These are phyloP conservation scores for Diachasma alloeum DNA, from an alignment of 1,140 invertebrate genomes.

Conservation along the genomic window DNA sequence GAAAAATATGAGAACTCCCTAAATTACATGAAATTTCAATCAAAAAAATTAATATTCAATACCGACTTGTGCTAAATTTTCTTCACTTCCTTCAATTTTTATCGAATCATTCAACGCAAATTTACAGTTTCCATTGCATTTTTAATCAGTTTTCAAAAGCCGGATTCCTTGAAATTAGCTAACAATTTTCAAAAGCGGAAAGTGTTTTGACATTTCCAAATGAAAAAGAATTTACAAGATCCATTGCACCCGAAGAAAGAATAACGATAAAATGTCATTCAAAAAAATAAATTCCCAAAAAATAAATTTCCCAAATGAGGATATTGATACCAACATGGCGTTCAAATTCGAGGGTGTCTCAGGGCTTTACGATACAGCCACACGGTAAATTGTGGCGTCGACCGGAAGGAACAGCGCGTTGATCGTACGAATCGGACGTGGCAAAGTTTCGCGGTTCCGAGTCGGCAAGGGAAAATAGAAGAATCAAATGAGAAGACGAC, in stretches of 20 bases:
- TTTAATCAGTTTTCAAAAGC: too few relatives aligned
- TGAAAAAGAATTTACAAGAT: neutral
- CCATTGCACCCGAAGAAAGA: neutral
- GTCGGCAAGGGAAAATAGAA: slow-evolving; percentile 27
- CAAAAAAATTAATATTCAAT: too few relatives aligned
- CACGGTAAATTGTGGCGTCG: slow-evolving; percentile 37
- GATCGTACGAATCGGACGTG: slow-evolving; percentile 31
- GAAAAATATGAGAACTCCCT: too few relatives aligned
- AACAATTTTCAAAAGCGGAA: too few relatives aligned
- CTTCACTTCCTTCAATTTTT: too few relatives aligned
- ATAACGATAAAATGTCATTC: neutral
- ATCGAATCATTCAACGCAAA: too few relatives aligned
- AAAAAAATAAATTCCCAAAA: neutral
- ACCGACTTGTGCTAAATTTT: too few relatives aligned
- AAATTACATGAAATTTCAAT: too few relatives aligned
- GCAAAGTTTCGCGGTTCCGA: slow-evolving; percentile 34
- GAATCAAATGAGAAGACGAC: slow-evolving; percentile 7
- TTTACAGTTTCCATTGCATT: neutral
- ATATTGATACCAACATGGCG: neutral
- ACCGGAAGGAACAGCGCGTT: slow-evolving; percentile 40
- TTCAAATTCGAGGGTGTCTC: neutral
- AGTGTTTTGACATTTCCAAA: too few relatives aligned
- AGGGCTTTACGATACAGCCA: neutral
- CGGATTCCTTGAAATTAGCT: too few relatives aligned
- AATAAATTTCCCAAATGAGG: too few relatives aligned